Base-by-base conservation (phyloP, 2,797 vertebrate genomes). In the Chaunax sp. region DNA sequence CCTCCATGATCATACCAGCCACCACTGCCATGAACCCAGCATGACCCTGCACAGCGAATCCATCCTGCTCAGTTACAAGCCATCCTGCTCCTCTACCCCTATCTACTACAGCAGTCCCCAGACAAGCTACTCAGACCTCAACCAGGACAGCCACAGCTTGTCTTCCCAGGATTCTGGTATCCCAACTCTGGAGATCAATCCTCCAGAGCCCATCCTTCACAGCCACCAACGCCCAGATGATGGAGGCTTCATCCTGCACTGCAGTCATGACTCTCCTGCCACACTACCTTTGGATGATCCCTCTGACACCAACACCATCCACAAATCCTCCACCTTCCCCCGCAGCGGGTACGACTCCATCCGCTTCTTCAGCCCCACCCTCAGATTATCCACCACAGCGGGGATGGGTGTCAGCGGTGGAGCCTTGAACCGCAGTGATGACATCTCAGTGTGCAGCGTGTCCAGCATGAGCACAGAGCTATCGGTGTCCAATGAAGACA, bases 401-500 rank as follows among this genome's bases (percentile, higher is more conserved):
- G 82, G 65, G 14, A 6, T 23, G 43, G 74, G 60, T 2, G 13
- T 62, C 0, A 77, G 67, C 1, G 72, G 72, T 2, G 19, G 86
- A 12, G 68, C 85, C 23, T 87, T 95, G 9, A 95, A 86, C 79
- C 94, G 95, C 65, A 95, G 96, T 0, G 97, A 98, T 4, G 93
- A 95, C 60, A 91, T 94, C 68, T 98, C 97, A 0, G 90, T 97
- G 19, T 94, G 96, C 85, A 98, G 97, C 0, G 92, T 95, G 66
- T 98, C 97, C 49, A 98, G 97, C 79, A 93, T 97, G 35, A 95
- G 97, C 92, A 98, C 96, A 0, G 97, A 99, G 50, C 92, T 98
- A 51, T 98, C 97, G 0, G 88, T 95, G 52, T 97, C 96, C 88
- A 96, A 96, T 0, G 97, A 98, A 73, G 96, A 98, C 91, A 93